Conservation (phyloP, 2,888 invertebrate species). For the Pachydiplax longipennis region DNA sequence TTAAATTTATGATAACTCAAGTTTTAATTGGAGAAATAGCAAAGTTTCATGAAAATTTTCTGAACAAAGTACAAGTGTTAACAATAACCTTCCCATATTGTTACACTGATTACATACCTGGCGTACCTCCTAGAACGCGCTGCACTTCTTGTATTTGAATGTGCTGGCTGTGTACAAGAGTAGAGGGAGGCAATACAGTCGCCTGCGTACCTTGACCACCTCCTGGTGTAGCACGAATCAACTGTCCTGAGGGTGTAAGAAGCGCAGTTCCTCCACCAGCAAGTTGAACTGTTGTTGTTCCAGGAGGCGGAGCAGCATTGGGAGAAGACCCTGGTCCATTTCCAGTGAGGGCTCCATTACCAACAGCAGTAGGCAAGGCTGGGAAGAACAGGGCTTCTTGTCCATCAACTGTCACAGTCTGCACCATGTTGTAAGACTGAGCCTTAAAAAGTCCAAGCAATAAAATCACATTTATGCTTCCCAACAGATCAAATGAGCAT, state of each 20-base stretch:
- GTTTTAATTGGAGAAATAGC: too few species aligned
- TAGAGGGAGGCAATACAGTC: conserved; percentile 64
- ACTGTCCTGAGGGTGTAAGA: conserved; percentile 69
- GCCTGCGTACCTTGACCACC: conserved; percentile 61
- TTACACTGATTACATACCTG: neutral
- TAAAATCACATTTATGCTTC: too few species aligned
- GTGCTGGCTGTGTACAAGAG: conserved; percentile 32
- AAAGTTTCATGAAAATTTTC: too few species aligned
- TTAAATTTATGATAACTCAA: too few species aligned
- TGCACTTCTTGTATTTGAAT: conserved; percentile 35
- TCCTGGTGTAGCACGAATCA: conserved; percentile 70
- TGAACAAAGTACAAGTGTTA: too few species aligned
- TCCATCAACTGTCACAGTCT: conserved; percentile 90
- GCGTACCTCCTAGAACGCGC: neutral
- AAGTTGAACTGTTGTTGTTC: conserved; percentile 57
- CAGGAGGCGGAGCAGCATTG: conserved; percentile 59
- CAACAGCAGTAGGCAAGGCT: conserved; percentile 63
- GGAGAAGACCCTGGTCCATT: conserved; percentile 56
- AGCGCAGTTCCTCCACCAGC: conserved; percentile 60
- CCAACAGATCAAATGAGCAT: too few species aligned
- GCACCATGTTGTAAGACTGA: conserved; percentile 64
- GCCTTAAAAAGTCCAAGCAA: neutral
- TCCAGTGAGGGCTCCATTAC: conserved; percentile 50
- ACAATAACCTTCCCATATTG: too few species aligned
- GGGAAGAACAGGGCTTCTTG: conserved; percentile 93